Evolutionary conservation across 2,113 vertebrate genomes (phyloP).

Genomic region (Syrmaticus mikado): DNA sequence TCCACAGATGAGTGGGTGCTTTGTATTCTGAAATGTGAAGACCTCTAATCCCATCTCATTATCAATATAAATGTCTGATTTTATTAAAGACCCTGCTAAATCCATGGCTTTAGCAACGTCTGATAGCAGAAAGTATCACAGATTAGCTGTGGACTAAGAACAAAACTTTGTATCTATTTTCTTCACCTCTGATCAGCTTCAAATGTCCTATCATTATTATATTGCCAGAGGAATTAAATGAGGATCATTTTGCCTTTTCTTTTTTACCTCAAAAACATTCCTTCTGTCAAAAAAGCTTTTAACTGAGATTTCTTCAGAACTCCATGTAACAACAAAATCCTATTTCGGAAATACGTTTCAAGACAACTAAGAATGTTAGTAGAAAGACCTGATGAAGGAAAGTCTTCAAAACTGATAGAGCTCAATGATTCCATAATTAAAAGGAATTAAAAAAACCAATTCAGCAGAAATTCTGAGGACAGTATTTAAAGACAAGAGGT

Average conservation of each 20-base stretch:
- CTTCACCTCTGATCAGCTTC: neutral
- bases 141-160: neutral
- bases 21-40: slow-evolving; percentile 14
- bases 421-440: neutral
- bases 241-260: neutral
- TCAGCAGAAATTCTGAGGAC: neutral
- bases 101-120: neutral
- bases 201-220: neutral
- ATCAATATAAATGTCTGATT: slow-evolving; percentile 10
- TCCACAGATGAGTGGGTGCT: neutral
- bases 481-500: neutral
- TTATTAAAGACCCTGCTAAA: neutral
- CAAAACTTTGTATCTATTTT: neutral
- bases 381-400: neutral
- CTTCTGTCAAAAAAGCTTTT: neutral
- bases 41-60: slow-evolving; percentile 12
- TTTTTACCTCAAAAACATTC: neutral
- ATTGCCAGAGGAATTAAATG: neutral
- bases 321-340: neutral
- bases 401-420: neutral
- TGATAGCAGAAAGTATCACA: neutral
- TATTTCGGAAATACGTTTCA: neutral
- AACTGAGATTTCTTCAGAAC: neutral
- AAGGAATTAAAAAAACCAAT: neutral
- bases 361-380: neutral